Evolutionary conservation across 2,888 invertebrate genomes (phyloP).

Genomic region (Eustalomyia histrio): DNA sequence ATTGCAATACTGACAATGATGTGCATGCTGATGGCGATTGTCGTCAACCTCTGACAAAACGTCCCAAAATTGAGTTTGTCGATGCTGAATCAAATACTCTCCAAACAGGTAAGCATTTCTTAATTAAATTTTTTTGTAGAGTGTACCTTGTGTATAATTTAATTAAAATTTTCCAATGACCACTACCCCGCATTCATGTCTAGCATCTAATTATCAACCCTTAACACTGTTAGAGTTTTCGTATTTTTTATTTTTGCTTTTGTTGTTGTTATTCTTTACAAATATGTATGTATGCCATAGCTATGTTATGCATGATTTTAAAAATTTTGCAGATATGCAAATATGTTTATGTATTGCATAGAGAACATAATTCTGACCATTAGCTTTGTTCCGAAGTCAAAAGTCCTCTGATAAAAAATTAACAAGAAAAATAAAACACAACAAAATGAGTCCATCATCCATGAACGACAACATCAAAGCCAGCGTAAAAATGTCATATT

Average conservation of each 20-base stretch:
- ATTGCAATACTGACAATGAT: conserved; percentile 51
- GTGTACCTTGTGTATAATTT: neutral
- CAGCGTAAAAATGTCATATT: conserved; percentile 55
- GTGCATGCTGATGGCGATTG: conserved; percentile 63
- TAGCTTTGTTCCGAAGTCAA: conserved; percentile 34
- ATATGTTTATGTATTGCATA: neutral
- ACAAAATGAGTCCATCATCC: conserved; percentile 48
- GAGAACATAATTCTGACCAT: conserved; percentile 52
- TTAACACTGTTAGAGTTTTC: neutral
- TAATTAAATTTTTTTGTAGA: neutral
- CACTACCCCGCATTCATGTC: conserved; percentile 22
- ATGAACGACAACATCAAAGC: conserved; percentile 59
- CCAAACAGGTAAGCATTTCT: conserved; percentile 89
- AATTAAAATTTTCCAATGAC: conserved; percentile 36
- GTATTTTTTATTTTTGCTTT: neutral
- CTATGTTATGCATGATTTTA: neutral
- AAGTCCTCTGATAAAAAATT: conserved; percentile 52
- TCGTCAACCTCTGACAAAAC: conserved; percentile 82
- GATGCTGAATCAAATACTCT: conserved; percentile 95
- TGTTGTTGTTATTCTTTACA: neutral
- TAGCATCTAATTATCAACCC: conserved; percentile 14
- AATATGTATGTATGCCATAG: neutral
- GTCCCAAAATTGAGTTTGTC: conserved; percentile 88
- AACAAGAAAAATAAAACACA: conserved; percentile 21
- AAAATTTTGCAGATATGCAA: neutral